Conservation (phyloP, 2,888 invertebrate genomes). For the Eristalis tenax region DNA sequence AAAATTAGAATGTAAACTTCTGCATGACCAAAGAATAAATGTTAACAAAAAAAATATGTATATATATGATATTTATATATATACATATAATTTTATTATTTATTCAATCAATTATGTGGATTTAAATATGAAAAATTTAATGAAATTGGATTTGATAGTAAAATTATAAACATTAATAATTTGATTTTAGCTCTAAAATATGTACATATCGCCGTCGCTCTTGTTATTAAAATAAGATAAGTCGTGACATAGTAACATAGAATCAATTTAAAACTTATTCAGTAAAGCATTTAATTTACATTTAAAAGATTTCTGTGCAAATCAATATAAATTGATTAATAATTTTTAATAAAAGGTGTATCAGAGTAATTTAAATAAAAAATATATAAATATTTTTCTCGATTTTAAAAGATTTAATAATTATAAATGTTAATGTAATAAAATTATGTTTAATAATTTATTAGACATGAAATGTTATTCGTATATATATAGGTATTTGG, state of each 20-base stretch:
- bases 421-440: constrained; percentile 83
- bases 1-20: too few relatives aligned
- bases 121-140: constrained; percentile 82
- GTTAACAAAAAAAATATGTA: too few relatives aligned
- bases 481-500: constrained; percentile 86
- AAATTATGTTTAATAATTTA: constrained; percentile 85
- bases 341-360: constrained; percentile 84
- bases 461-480: constrained; percentile 86
- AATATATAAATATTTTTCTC: constrained; percentile 82
- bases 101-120: constrained; percentile 76
- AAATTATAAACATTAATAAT: constrained; percentile 82
- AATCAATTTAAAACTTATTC: constrained; percentile 83
- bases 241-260: constrained; percentile 90
- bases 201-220: too few relatives aligned
- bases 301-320: too few relatives aligned
- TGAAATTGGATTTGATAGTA: constrained; percentile 87
- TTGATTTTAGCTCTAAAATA: too few relatives aligned
- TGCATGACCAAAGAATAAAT: too few relatives aligned
- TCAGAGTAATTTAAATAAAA: constrained; percentile 85
- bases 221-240: constrained; percentile 86
- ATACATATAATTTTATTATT: too few relatives aligned
- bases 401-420: constrained; percentile 85
- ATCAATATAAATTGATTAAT: too few relatives aligned
- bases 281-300: too few relatives aligned
- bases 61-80: too few relatives aligned